Evolutionary conservation across 2,888 invertebrate genomes (phyloP).

Genomic region (Zygaena filipendulae): DNA sequence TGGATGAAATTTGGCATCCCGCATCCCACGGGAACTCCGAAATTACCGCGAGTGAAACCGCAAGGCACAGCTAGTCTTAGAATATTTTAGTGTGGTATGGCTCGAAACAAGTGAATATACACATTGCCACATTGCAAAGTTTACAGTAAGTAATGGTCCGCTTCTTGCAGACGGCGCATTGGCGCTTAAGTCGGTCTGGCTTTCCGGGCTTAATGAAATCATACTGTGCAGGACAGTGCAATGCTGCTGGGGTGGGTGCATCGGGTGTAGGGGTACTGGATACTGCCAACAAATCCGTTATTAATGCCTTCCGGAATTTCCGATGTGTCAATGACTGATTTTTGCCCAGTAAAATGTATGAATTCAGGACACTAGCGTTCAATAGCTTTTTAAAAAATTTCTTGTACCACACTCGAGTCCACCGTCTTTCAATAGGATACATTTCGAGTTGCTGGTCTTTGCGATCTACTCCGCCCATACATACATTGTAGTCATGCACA

Average conservation of each 20-base stretch:
- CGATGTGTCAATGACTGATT: slow-evolving; percentile 6
- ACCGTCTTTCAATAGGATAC: slow-evolving; percentile 16
- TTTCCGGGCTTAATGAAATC: slow-evolving; percentile 1
- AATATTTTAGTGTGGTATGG: no score
- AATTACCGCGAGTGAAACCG: no score
- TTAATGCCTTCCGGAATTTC: slow-evolving; percentile 6
- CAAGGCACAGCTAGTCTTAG: no score
- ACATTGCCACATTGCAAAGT: slow-evolving; percentile 12
- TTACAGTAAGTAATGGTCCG: slow-evolving; percentile 12
- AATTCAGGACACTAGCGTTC: slow-evolving; percentile 17
- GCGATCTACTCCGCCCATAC: no score
- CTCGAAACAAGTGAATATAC: slow-evolving; percentile 13
- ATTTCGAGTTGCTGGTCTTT: slow-evolving; percentile 14
- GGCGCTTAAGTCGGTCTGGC: slow-evolving; percentile 1
- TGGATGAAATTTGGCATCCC: no score
- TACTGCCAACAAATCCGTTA: slow-evolving; percentile 1
- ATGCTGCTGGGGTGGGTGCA: neutral
- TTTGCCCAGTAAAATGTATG: slow-evolving; percentile 7
- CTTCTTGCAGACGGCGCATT: slow-evolving; percentile 14
- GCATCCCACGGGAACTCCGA: no score
- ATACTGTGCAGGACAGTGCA: slow-evolving; percentile 2
- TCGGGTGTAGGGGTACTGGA: neutral
- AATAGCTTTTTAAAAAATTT: slow-evolving; percentile 15
- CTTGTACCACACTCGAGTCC: slow-evolving; percentile 18
- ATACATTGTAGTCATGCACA: slow-evolving; percentile 13